Percentiles rank a stretch among this genome's conserved stretches.
Conservation (phyloP, 1,140 invertebrate species). For the Panagrolaimus sp. region DNA sequence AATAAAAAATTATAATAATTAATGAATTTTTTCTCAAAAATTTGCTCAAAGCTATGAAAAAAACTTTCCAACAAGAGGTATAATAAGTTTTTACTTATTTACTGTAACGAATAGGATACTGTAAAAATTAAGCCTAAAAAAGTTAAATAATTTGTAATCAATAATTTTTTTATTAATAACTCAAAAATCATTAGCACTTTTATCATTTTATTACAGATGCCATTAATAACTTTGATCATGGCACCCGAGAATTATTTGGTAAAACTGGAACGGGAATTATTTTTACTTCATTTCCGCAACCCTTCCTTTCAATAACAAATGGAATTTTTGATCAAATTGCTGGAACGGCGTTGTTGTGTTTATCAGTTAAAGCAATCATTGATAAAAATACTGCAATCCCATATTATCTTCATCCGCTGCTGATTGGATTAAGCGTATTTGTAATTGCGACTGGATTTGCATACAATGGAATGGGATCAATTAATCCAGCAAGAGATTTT, state of each 20-base stretch:
- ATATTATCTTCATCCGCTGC: slow-evolving; percentile 61
- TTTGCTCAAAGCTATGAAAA: too few species aligned
- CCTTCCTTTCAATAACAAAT: slow-evolving; percentile 60
- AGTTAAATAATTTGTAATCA: too few species aligned
- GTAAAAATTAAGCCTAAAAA: too few species aligned
- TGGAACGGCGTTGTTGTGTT: slow-evolving; percentile 63
- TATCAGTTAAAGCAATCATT: slow-evolving; percentile 64
- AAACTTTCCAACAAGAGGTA: too few species aligned
- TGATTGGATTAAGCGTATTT: slow-evolving; percentile 63
- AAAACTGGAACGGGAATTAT: slow-evolving; percentile 63
- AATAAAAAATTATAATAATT: too few species aligned
- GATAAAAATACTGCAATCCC: slow-evolving; percentile 63
- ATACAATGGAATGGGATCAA: slow-evolving; percentile 64
- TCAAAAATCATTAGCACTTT: too few species aligned
- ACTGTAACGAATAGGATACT: too few species aligned
- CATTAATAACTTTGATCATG: slow-evolving; percentile 62
- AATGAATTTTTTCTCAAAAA: too few species aligned
- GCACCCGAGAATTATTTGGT: slow-evolving; percentile 54
- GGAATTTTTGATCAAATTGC: slow-evolving; percentile 62
- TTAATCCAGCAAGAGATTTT: slow-evolving; percentile 68
- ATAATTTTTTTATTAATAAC: too few species aligned
- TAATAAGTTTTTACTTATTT: too few species aligned
- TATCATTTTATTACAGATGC: slow-evolving; percentile 61
- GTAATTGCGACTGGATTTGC: slow-evolving; percentile 61
- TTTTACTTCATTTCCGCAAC: slow-evolving; percentile 65